Evolutionary conservation across 2,797 vertebrate species (phyloP), one percentile per base, ranked within the genome.

Genomic region (Parambassis ranga): DNA sequence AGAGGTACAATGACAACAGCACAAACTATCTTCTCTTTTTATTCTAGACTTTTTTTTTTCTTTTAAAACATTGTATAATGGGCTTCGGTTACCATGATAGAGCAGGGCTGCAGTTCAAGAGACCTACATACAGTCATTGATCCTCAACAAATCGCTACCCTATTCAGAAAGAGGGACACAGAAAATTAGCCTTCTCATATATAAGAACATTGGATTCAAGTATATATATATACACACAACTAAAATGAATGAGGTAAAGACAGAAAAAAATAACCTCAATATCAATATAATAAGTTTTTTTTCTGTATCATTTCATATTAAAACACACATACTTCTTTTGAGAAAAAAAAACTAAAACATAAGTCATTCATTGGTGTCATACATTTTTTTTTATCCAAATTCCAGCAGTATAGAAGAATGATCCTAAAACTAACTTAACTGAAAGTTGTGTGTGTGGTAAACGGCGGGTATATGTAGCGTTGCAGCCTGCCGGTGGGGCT

Each of bases 361-460:
- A 70, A 81, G 76, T 91, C 91, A 92, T 92, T 93, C 92, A 90
- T 90, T 90, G 87, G 86, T 88, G 88, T 92, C 90, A 83, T 85
- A 89, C 81, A 83, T 86, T 78, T 72, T 50, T 86, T 78, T 72
- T 50, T 57, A 82, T 87, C 81, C 82, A 77, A 81, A 85, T 79
- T 81, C 84, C 84, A 88, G 81, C 84, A 81, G 81, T 75, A 69
- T 37, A 79, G 74, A 76, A 65, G 65, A 68, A 77, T 48, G 51
- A 80, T 41, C 62, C 72, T 75, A 65, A 67, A 82, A 73, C 50
- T 69, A 33, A 52, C n/a, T 42, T 19, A 71, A 49, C 75, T 71
- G 65, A 72, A 78, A 78, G 68, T n/a, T n/a, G n/a, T n/a, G n/a
- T n/a, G n/a, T n/a, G n/a, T n/a, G n/a, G n/a, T n/a, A n/a, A n/a